These are phyloP conservation scores for Branchinecta sandiegonensis DNA, from an alignment of 2,888 invertebrate species.

Conservation along the genomic window DNA sequence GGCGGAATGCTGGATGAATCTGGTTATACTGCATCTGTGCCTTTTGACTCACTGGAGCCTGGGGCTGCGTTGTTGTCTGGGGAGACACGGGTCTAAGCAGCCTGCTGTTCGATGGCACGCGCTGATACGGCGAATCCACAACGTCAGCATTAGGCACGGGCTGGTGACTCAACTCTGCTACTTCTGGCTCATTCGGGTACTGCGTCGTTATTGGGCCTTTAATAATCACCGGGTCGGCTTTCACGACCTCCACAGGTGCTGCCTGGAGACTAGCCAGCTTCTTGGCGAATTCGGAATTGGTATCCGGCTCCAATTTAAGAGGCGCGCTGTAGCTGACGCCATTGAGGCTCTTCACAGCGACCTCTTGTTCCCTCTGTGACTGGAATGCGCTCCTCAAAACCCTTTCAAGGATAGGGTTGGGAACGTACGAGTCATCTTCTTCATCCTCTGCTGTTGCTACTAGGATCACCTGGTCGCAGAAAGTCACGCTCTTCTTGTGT, in stretches of 20 bases:
- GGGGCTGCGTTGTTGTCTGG: not conserved
- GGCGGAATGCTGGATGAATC: constrained; percentile 17
- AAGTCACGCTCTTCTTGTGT: constrained; percentile 76
- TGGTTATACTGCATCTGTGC: not conserved
- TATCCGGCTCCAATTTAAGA: not conserved
- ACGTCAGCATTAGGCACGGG: constrained; percentile 20
- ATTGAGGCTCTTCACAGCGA: constrained; percentile 23
- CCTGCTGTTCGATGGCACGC: constrained; percentile 29
- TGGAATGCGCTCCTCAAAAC: constrained; percentile 66
- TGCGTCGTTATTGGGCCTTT: constrained; percentile 28
- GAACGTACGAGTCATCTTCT: constrained; percentile 75
- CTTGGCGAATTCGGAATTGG: constrained; percentile 5
- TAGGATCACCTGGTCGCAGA: constrained; percentile 82
- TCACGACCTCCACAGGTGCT: constrained; percentile 18
- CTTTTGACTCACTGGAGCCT: too few relatives aligned
- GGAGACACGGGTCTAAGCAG: not conserved
- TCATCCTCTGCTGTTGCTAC: constrained; percentile 86
- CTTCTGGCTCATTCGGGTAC: constrained; percentile 32
- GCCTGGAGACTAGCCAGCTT: not conserved
- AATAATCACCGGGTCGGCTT: constrained; percentile 3
- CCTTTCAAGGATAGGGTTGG: constrained; percentile 74
- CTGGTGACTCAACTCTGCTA: not conserved
- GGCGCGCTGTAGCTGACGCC: constrained; percentile 16
- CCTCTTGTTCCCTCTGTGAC: constrained; percentile 39
- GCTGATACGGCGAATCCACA: constrained; percentile 31